Percentiles rank a stretch among this genome's conserved stretches.
Evolutionary conservation across 2,797 vertebrate species (phyloP).

Genomic region (Zalophus californianus): DNA sequence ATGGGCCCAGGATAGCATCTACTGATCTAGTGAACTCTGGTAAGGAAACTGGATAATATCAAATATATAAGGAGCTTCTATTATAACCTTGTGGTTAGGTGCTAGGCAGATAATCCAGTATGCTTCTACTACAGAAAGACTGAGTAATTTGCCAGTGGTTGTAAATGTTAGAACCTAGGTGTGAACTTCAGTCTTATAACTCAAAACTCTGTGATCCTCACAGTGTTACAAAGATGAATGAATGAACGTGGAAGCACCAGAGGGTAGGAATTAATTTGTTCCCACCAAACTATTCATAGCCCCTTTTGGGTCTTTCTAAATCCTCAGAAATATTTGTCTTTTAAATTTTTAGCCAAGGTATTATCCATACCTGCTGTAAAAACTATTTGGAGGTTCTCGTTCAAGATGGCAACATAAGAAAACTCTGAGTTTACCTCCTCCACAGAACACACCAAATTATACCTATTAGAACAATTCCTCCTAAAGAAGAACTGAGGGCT

Average conservation of each 20-base stretch:
- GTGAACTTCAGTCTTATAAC: background rate
- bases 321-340: background rate
- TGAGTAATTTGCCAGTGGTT: background rate
- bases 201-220: background rate
- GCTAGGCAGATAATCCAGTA: background rate
- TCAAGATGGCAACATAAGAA: background rate
- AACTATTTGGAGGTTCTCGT: background rate
- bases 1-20: background rate
- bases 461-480: background rate
- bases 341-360: background rate
- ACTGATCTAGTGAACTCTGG: background rate
- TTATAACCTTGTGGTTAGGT: background rate
- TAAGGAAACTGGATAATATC: background rate
- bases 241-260: background rate
- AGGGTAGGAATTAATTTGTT: background rate
- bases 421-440: background rate
- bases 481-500: background rate
- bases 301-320: background rate
- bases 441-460: background rate
- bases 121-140: background rate
- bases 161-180: background rate
- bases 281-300: background rate
- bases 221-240: background rate
- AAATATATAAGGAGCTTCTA: background rate
- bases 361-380: background rate